Percentiles rank a stretch among this genome's conserved stretches.
phyloP scores from a whole-genome alignment of 2,888 invertebrate genomes.

The Pyrrhosoma nymphula region DNA sequence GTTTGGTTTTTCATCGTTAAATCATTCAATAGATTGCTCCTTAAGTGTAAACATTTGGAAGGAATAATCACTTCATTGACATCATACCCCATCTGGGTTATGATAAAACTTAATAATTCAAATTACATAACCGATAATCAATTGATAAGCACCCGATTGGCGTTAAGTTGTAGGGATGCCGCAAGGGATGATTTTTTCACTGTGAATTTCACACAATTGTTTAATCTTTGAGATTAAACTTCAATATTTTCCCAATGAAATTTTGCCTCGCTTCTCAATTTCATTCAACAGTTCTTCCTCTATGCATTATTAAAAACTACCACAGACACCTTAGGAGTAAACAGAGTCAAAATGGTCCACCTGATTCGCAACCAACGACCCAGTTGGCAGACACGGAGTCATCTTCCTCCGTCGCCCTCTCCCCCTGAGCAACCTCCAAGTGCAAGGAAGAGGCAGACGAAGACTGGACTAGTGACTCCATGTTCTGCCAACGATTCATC shows the following conservation, averaged over 20 bases:
- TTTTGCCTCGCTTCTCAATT: background rate
- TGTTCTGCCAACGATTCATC: constrained; percentile 65
- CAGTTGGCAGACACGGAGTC: constrained; percentile 48
- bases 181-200: too few species aligned
- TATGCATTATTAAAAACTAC: background rate
- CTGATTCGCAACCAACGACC: constrained; percentile 62
- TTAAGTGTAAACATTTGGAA: too few species aligned
- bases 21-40: too few species aligned
- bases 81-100: too few species aligned
- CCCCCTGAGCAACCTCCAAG: background rate
- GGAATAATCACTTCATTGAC: too few species aligned
- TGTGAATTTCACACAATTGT: too few species aligned
- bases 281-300: background rate
- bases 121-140: too few species aligned
- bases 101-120: too few species aligned
- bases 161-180: too few species aligned
- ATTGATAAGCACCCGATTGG: too few species aligned
- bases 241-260: background rate
- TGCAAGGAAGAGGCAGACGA: constrained; percentile 15
- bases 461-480: constrained; percentile 58
- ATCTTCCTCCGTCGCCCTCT: constrained; percentile 32
- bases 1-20: too few species aligned
- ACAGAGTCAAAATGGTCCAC: constrained; percentile 32
- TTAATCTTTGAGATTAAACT: too few species aligned
- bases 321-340: constrained; percentile 19